Base-by-base conservation (phyloP, 2,797 vertebrate genomes). In the Neostethus bicornis region DNA sequence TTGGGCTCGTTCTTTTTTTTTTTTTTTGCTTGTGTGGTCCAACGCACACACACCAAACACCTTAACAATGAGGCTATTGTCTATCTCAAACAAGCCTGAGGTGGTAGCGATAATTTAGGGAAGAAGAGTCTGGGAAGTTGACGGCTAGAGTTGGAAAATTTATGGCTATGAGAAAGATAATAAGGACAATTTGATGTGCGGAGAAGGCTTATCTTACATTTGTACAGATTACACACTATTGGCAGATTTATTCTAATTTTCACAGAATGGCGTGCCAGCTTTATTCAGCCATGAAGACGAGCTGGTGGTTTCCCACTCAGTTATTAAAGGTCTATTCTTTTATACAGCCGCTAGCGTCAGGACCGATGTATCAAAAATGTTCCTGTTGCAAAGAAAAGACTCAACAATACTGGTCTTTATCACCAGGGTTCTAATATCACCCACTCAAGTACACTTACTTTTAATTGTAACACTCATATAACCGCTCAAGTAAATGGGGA, bases 21-120 rank as follows among this genome's bases (percentile, higher is more conserved):
- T 20, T 38, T 35, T 43, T 55, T 70, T 38, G 51, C 58, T 39
- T 89, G 87, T 87, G 87, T 87, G 85, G 85, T 87, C 84, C 65
- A 3, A 69, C 61, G 51, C 66, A 75, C 80, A 70, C 51, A 17
- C 65, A 62, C 4, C 1, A 43, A 32, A 68, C 59, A 4, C 20
- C 0, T 8, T 50, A 64, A 86, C 84, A 87, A 81, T 64, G 72
- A 73, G 49, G 10, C 53, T 48, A 81, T 87, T 87, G 81, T 89
- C 68, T 81, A 50, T 54, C 11, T 0, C 2, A 26, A 51, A 74
- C 49, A 12, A 48, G 61, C 48, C 51, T 2, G 69, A 61, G 63
- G 62, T 9, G 8, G 51, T 4, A 62, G 48, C 72, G 46, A 29
- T 43, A 57, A 76, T 61, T 12, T 14, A 25, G 25, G 24, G 44